Conservation (phyloP, 2,888 invertebrate genomes). For the Conops quadrifasciatus region DNA sequence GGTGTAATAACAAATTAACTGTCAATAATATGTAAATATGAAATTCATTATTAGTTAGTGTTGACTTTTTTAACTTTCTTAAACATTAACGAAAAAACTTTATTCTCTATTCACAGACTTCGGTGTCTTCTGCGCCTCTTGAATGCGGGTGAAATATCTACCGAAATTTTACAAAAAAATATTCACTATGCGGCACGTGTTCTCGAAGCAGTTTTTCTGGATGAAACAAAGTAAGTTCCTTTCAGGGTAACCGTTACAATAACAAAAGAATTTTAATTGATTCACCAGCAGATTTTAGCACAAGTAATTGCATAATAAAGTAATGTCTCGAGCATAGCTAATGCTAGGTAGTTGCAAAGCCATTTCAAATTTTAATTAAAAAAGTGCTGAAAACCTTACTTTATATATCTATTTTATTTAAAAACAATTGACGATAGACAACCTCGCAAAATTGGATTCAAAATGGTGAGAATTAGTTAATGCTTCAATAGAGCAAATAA, state of each 20-base stretch:
- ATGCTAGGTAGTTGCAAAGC: conserved; percentile 8
- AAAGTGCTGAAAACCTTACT: background rate
- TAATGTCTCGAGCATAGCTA: conserved; percentile 11
- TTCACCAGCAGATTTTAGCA: conserved; percentile 16
- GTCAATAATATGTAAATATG: background rate
- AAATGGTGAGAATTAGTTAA: conserved; percentile 27
- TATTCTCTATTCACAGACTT: conserved; percentile 72
- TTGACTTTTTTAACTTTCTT: background rate
- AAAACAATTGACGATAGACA: conserved; percentile 9
- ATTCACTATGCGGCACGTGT: conserved; percentile 93
- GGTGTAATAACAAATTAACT: background rate
- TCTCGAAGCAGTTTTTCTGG: conserved; percentile 90
- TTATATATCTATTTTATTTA: conserved; percentile 1
- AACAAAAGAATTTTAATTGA: background rate
- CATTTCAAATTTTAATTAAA: background rate
- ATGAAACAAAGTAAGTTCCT: conserved; percentile 88
- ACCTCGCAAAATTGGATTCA: conserved; percentile 5
- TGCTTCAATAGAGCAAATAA: background rate
- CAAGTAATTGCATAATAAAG: conserved; percentile 7
- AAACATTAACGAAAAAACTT: background rate
- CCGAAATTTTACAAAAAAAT: conserved; percentile 89
- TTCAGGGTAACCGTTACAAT: conserved; percentile 14
- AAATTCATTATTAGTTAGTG: background rate
- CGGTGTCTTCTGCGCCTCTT: conserved; percentile 89
- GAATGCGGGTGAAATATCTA: conserved; percentile 86